Conservation (phyloP, 2,888 invertebrate species). For the Cheilosia scutellata region DNA sequence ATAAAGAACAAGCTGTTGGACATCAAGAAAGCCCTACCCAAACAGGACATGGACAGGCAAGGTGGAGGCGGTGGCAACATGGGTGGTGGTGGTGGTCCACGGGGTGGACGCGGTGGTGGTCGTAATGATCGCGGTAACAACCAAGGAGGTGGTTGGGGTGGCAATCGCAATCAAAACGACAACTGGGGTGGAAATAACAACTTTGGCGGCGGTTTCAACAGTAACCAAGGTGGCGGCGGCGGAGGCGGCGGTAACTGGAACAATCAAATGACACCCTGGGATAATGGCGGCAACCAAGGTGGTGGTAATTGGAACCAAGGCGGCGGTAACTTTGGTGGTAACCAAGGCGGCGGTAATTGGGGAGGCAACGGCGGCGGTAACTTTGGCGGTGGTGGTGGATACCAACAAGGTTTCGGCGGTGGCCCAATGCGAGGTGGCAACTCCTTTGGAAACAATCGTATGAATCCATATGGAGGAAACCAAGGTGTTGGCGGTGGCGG, state of each 20-base stretch:
- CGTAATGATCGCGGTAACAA: conserved; percentile 61
- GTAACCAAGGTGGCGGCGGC: conserved; percentile 77
- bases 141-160: conserved; percentile 68
- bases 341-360: conserved; percentile 77
- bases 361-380: conserved; percentile 78
- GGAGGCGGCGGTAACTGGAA: conserved; percentile 71
- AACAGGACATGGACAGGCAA: conserved; percentile 91
- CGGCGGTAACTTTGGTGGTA: conserved; percentile 63
- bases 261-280: conserved; percentile 83
- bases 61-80: conserved; percentile 85
- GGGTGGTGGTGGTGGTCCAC: conserved; percentile 81
- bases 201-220: conserved; percentile 77
- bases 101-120: conserved; percentile 75
- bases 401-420: conserved; percentile 82
- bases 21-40: conserved; percentile 96
- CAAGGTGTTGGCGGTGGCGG: conserved; percentile 76
- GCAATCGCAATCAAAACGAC: conserved; percentile 79
- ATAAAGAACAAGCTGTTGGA: conserved; percentile 93
- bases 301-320: conserved; percentile 75
- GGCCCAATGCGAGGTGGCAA: conserved; percentile 77
- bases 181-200: conserved; percentile 78
- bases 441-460: conserved; percentile 80
- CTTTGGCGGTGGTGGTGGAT: conserved; percentile 79
- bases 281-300: conserved; percentile 78
- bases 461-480: conserved; percentile 81